phyloP scores from a whole-genome alignment of 2,797 vertebrate species.

The Apogon talboti region DNA sequence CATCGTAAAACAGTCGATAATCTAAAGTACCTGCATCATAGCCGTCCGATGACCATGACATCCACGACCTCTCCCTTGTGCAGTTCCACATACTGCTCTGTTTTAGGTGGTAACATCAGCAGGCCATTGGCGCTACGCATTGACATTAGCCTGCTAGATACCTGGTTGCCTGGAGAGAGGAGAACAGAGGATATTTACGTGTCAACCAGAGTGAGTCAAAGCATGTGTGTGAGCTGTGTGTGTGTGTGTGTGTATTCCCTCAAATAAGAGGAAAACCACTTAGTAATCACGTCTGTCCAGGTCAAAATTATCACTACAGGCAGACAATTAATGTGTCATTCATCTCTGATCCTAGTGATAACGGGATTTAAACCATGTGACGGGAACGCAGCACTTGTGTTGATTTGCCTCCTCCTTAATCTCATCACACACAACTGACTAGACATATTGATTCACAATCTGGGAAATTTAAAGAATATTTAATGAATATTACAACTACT shows the following conservation, averaged over 20 bases:
- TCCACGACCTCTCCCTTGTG: constrained; percentile 99
- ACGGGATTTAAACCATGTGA: too few relatives aligned
- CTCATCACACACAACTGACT: too few relatives aligned
- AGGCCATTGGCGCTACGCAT: constrained; percentile 99
- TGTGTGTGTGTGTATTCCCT: constrained; percentile 1
- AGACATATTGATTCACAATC: too few relatives aligned
- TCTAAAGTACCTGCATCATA: constrained; percentile 88
- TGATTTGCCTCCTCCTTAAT: too few relatives aligned
- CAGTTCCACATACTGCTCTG: constrained; percentile 98
- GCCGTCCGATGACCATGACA: constrained; percentile 98
- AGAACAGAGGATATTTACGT: background rate
- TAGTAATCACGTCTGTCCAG: too few relatives aligned
- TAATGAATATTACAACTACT: too few relatives aligned
- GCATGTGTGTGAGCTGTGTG: background rate
- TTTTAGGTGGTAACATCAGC: constrained; percentile 99
- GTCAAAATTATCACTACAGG: too few relatives aligned
- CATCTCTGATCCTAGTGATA: too few relatives aligned
- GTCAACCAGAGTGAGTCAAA: background rate
- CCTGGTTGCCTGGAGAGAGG: constrained; percentile 91
- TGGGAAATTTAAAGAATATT: too few relatives aligned
- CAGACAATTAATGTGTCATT: too few relatives aligned
- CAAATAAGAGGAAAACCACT: too few relatives aligned
- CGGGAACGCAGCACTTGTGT: too few relatives aligned
- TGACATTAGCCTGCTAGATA: constrained; percentile 98
- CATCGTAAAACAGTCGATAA: background rate